Evolutionary conservation across 2,797 vertebrate genomes (phyloP), one percentile per base, ranked within the genome.

Genomic region (Macropodus opercularis): DNA sequence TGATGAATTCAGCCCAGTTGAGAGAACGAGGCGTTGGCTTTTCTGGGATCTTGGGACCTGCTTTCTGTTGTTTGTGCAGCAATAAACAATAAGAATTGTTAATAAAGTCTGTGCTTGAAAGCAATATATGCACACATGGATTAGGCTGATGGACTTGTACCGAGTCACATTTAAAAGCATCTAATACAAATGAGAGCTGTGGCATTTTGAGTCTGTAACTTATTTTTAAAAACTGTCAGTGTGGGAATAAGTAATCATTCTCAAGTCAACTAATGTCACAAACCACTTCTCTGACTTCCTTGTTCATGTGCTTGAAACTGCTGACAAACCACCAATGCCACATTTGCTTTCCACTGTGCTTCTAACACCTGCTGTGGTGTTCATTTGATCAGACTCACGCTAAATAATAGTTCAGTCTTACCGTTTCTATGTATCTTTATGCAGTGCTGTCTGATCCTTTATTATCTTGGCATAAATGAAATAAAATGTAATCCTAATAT

Each of bases 11-110:
- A 49, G 57, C 55, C 56, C 48, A 52, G 69, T 51, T 62, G 62
- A 73, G 75, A 60, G 79, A 76, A 67, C 4, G 63, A 79, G 69
- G 69, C 72, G 79, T 64, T 84, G 70, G 26, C 81, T 84, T 73
- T 82, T 75, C 55, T 31, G 55, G 58, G 42, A 59, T 54, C 57
- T 44, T 8, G 55, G 61, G 72, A 63, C 59, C 47, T 31, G 51
- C 71, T 73, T 62, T 54, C 38, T 11, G 65, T 54, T 59, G 68
- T 72, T 75, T 66, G 59, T 5, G 27, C 47, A 71, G 64, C 54
- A 60, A 68, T 81, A 58, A 68, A 40, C 69, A n/a, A 32, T 32
- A 62, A 64, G 53, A 79, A 77, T 77, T 54, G n/a, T n/a, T n/a
- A n/a, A n/a, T 51, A 47, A 24, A 42, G 48, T 41, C 48, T 43